Percentiles rank a stretch among this genome's conserved stretches.
These are phyloP conservation scores for Trypoxylus dichotomus DNA, from an alignment of 1,140 invertebrate species.

Conservation along the genomic window DNA sequence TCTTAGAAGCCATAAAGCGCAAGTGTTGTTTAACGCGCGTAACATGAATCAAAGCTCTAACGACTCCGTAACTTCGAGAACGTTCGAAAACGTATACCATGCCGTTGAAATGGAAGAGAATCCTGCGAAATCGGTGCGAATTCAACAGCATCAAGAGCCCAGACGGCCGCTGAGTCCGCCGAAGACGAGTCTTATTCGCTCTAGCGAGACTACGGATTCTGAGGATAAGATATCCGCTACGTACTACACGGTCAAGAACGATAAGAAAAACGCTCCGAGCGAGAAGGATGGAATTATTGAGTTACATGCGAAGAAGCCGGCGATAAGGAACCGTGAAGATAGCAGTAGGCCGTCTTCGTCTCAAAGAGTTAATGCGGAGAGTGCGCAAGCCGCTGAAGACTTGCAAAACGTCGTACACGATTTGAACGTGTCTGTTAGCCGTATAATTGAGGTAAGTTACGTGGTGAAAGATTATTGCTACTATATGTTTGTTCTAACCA, in stretches of 20 bases:
- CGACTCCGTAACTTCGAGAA: neutral
- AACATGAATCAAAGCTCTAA: neutral
- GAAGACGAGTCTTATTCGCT: neutral
- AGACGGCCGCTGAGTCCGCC: neutral
- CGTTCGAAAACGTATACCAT: neutral
- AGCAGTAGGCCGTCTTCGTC: neutral
- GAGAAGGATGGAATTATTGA: neutral
- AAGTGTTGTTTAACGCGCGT: neutral
- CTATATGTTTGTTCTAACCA: neutral
- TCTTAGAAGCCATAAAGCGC: neutral
- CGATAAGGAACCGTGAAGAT: neutral
- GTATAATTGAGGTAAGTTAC: slow-evolving; percentile 32
- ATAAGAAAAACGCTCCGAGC: neutral
- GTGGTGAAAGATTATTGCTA: neutral
- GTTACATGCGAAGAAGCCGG: neutral
- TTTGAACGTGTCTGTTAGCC: slow-evolving; percentile 33
- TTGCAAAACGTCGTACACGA: slow-evolving; percentile 32
- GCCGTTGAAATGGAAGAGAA: neutral
- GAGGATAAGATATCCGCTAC: no score
- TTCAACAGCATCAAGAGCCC: neutral
- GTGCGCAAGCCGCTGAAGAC: neutral
- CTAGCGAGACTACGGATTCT: neutral
- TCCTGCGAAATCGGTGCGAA: neutral
- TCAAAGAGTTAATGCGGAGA: neutral
- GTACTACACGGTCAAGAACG: no score